Conservation (phyloP, 1,140 invertebrate species). For the Maconellicoccus hirsutus region DNA sequence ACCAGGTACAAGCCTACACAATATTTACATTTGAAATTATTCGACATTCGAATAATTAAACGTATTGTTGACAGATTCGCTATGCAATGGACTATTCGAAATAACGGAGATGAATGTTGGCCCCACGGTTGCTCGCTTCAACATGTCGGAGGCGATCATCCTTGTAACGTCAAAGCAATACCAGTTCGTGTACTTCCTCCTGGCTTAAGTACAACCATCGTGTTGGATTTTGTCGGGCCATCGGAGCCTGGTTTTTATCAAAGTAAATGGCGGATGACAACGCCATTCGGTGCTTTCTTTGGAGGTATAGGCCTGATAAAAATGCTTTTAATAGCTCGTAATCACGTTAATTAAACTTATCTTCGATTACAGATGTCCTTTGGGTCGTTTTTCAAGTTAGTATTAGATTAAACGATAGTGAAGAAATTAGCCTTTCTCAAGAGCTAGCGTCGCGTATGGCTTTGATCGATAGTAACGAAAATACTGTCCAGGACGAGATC, state of each 20-base stretch:
- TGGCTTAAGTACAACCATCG: slow-evolving; percentile 51
- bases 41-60: no score
- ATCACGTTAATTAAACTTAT: neutral
- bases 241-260: slow-evolving; percentile 55
- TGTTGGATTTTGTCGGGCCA: slow-evolving; percentile 57
- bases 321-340: neutral
- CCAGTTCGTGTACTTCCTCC: slow-evolving; percentile 49
- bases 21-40: neutral
- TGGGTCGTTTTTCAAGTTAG: neutral
- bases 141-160: slow-evolving; percentile 47
- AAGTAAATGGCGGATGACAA: slow-evolving; percentile 71
- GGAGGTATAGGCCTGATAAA: slow-evolving; percentile 46
- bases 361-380: neutral
- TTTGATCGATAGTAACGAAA: neutral
- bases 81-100: slow-evolving; percentile 71
- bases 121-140: slow-evolving; percentile 60
- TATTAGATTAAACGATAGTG: neutral
- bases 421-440: neutral
- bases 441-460: neutral
- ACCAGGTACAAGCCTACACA: slow-evolving; percentile 37
- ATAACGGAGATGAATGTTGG: slow-evolving; percentile 66
- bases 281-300: slow-evolving; percentile 65
- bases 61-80: slow-evolving; percentile 43
- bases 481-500: neutral
- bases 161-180: slow-evolving; percentile 41